A percentile compares a stretch with the other conserved stretches of the same genome.
Conservation (phyloP, 2,888 invertebrate genomes). For the Lepetodrilus schrolli region DNA sequence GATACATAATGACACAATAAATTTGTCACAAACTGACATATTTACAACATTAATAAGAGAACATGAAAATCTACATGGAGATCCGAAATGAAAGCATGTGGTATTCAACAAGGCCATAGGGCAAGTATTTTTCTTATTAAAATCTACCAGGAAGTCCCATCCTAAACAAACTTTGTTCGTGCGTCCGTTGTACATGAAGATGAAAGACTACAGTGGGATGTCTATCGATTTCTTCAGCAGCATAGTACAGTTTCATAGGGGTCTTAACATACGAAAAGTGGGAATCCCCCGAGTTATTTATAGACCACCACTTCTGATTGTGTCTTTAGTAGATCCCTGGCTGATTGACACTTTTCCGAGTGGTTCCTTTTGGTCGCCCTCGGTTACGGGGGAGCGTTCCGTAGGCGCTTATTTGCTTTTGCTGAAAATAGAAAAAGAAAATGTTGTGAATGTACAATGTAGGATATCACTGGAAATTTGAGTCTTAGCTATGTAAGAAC, state of each 20-base stretch:
- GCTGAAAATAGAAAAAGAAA: conserved; percentile 35
- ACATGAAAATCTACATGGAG: not conserved
- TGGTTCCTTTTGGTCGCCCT: not conserved
- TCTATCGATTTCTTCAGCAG: not conserved
- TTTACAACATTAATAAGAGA: not conserved
- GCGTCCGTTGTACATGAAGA: not conserved
- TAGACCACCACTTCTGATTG: not conserved
- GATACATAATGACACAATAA: not conserved
- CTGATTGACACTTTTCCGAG: conserved; percentile 1
- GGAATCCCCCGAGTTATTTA: not conserved
- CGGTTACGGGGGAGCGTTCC: conserved; percentile 41
- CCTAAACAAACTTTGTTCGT: not conserved
- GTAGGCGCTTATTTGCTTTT: conserved; percentile 41
- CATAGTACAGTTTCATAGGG: not conserved
- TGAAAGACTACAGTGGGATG: conserved; percentile 23
- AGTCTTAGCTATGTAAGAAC: no score
- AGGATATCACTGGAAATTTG: no score
- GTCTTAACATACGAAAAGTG: not conserved
- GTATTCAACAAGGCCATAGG: not conserved
- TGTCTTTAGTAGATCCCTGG: conserved; percentile 7
- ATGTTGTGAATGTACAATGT: no score
- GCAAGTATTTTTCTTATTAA: no score
- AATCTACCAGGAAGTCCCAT: no score
- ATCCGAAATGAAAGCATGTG: conserved; percentile 1
- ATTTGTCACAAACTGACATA: not conserved